phyloP scores from a whole-genome alignment of 1,140 invertebrate species.

The Bombus cullumanus region DNA sequence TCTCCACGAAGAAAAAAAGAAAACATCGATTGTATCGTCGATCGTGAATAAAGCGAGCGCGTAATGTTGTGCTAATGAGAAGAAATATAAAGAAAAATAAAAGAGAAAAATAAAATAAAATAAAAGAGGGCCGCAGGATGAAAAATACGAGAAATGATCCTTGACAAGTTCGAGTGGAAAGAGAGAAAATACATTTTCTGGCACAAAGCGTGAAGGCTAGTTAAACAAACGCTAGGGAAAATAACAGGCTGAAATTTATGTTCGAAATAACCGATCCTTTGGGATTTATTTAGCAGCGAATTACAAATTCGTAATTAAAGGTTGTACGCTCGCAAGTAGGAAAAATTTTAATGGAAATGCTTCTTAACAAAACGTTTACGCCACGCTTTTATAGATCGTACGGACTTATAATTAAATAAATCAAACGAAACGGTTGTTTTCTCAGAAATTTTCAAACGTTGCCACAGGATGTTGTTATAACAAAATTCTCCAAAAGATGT shows the following conservation, averaged over 20 bases:
- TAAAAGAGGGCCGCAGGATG: not conserved
- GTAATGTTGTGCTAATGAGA: not conserved
- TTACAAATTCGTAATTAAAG: constrained; percentile 45
- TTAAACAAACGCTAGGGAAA: constrained; percentile 30
- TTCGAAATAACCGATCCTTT: constrained; percentile 18
- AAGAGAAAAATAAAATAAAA: not conserved
- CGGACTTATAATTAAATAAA: not conserved
- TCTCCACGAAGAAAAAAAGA: not conserved
- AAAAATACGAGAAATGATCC: not conserved
- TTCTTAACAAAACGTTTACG: not conserved
- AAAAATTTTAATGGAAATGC: constrained; percentile 11
- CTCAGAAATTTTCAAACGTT: not conserved
- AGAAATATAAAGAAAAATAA: not conserved
- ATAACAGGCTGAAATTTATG: constrained; percentile 39
- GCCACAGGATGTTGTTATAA: not conserved
- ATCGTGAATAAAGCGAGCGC: not conserved
- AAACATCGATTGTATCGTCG: constrained; percentile 1
- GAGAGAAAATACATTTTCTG: constrained; percentile 27
- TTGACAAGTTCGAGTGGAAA: not conserved
- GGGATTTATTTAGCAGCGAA: constrained; percentile 26
- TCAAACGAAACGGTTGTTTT: not conserved
- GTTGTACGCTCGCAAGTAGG: constrained; percentile 14
- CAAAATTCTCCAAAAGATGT: not conserved
- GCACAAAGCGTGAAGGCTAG: constrained; percentile 3
- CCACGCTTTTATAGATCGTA: not conserved